Evolutionary conservation across 1,140 invertebrate genomes (phyloP).

Genomic region (Sitobion miscanthi): DNA sequence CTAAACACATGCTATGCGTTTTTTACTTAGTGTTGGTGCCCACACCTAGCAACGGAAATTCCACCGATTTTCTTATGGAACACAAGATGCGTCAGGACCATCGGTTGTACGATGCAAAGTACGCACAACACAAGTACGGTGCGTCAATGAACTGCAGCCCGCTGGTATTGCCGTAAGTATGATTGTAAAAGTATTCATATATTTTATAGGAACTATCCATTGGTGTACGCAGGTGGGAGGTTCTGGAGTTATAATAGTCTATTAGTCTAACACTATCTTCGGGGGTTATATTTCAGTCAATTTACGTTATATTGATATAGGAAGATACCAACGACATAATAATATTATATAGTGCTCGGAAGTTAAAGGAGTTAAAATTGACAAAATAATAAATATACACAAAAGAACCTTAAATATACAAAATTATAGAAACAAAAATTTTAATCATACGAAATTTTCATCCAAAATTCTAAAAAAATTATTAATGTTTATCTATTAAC

Average conservation of each 20-base stretch:
- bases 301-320: too few relatives aligned
- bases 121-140: constrained; percentile 68
- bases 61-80: constrained; percentile 63
- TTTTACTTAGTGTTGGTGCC: constrained; percentile 68
- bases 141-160: constrained; percentile 64
- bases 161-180: constrained; percentile 72
- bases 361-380: too few relatives aligned
- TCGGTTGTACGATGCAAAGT: constrained; percentile 76
- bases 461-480: too few relatives aligned
- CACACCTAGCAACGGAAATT: constrained; percentile 65
- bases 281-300: neutral
- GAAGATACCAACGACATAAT: too few relatives aligned
- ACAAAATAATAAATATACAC: too few relatives aligned
- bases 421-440: too few relatives aligned
- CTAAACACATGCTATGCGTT: neutral
- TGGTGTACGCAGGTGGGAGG: neutral
- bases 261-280: neutral
- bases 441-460: too few relatives aligned
- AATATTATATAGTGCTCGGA: too few relatives aligned
- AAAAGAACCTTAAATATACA: too few relatives aligned
- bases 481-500: too few relatives aligned
- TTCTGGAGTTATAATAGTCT: neutral
- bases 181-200: neutral
- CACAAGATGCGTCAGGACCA: constrained; percentile 71
- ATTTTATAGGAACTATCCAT: neutral